These are phyloP conservation scores for Pyrrhosoma nymphula DNA, from an alignment of 2,888 invertebrate genomes.

Conservation along the genomic window DNA sequence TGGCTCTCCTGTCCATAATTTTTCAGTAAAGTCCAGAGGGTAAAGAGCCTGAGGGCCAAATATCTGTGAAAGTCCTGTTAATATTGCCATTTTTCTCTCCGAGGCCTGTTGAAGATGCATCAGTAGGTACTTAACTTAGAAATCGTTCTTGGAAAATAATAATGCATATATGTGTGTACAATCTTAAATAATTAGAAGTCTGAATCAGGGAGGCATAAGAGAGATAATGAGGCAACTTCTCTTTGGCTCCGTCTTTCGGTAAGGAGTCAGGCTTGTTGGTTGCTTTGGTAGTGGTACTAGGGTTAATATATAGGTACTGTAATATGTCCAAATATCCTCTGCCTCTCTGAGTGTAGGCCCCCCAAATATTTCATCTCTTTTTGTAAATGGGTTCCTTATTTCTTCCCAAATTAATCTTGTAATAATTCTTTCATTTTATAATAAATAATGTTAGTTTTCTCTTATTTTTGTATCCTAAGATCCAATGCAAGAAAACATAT, in stretches of 20 bases:
- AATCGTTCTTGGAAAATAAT: not conserved
- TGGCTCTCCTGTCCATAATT: slow-evolving; percentile 28
- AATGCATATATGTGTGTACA: not conserved
- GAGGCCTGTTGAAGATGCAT: not conserved
- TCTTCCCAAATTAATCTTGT: too few species aligned
- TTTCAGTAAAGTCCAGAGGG: slow-evolving; percentile 47
- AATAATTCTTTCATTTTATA: too few species aligned
- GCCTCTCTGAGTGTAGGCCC: too few species aligned
- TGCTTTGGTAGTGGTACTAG: too few species aligned
- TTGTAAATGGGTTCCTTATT: too few species aligned
- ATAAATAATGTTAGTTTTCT: too few species aligned
- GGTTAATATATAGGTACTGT: too few species aligned
- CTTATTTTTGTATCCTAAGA: too few species aligned
- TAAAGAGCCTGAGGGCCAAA: slow-evolving; percentile 43
- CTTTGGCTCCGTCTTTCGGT: not conserved
- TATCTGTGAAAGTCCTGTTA: slow-evolving; percentile 43
- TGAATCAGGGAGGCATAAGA: not conserved
- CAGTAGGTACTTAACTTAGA: not conserved
- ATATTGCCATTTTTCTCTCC: slow-evolving; percentile 32
- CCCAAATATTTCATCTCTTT: too few species aligned
- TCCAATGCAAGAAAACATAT: too few species aligned
- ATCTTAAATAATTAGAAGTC: not conserved
- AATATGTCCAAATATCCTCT: too few species aligned
- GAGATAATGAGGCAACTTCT: not conserved
- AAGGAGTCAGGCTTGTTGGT: not conserved